Percentiles rank a stretch among this genome's conserved stretches.
These are phyloP conservation scores for Isurus oxyrinchus DNA, from an alignment of 2,113 vertebrate species.

Conservation along the genomic window DNA sequence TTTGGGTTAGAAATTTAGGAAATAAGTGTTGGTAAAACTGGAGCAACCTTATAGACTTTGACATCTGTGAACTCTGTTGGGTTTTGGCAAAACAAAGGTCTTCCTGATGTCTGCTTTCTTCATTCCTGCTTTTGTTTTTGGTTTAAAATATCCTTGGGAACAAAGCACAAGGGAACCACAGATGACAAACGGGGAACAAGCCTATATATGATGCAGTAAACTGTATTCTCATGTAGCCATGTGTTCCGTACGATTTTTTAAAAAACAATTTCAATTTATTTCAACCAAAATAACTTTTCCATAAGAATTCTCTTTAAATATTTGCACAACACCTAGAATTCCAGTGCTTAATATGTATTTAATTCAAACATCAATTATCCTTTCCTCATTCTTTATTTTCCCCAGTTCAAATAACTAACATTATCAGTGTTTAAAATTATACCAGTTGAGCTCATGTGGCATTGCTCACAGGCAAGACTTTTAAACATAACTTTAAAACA, in stretches of 20 bases:
- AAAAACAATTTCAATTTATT: not conserved
- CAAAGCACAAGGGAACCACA: conserved; percentile 1
- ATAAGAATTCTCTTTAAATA: not conserved
- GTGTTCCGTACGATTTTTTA: not conserved
- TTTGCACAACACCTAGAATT: not conserved
- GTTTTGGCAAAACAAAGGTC: not conserved
- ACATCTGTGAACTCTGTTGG: not conserved
- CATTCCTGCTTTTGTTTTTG: not conserved
- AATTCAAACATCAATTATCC: not conserved
- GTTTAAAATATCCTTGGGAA: not conserved
- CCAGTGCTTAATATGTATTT: not conserved
- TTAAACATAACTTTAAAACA: not conserved
- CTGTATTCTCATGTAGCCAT: not conserved
- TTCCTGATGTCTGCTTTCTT: conserved; percentile 7
- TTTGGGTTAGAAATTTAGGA: not conserved
- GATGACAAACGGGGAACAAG: not conserved
- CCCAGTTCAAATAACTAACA: not conserved
- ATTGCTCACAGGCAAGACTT: not conserved
- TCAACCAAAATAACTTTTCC: not conserved
- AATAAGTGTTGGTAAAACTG: not conserved
- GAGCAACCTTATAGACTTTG: not conserved
- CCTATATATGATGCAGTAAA: not conserved
- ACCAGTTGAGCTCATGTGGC: not conserved
- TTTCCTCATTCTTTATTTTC: not conserved
- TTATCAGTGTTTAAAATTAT: not conserved